These are phyloP conservation scores for Acanthiza pusilla DNA, from an alignment of 2,797 vertebrate species.

Conservation along the genomic window DNA sequence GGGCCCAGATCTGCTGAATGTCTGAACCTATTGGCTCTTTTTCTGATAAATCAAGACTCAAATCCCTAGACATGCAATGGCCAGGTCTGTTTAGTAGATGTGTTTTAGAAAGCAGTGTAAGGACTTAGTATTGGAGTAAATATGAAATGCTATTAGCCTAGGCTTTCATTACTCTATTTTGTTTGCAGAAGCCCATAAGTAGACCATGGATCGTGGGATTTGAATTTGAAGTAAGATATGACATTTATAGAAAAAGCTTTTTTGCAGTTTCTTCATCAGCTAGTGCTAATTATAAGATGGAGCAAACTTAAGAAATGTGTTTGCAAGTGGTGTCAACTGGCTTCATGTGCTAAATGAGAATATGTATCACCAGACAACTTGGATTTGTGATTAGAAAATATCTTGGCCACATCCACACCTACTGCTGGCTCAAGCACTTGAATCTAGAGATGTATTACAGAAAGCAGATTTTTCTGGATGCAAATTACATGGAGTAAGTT, in stretches of 20 bases:
- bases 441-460: neutral
- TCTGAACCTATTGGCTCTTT: neutral
- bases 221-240: neutral
- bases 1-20: neutral
- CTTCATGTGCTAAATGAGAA: neutral
- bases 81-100: neutral
- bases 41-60: neutral
- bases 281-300: neutral
- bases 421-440: neutral
- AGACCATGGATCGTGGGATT: neutral
- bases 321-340: neutral
- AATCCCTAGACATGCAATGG: neutral
- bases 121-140: neutral
- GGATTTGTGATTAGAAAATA: neutral
- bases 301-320: neutral
- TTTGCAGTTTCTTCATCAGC: neutral
- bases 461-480: neutral
- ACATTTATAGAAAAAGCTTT: neutral
- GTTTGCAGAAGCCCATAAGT: neutral
- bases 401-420: neutral
- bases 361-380: neutral
- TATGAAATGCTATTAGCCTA: neutral
- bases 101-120: neutral
- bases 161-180: neutral
- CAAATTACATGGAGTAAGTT: accelerated